Evolutionary conservation across 2,888 invertebrate species (phyloP).

Genomic region (Noctuana brunneofusca): DNA sequence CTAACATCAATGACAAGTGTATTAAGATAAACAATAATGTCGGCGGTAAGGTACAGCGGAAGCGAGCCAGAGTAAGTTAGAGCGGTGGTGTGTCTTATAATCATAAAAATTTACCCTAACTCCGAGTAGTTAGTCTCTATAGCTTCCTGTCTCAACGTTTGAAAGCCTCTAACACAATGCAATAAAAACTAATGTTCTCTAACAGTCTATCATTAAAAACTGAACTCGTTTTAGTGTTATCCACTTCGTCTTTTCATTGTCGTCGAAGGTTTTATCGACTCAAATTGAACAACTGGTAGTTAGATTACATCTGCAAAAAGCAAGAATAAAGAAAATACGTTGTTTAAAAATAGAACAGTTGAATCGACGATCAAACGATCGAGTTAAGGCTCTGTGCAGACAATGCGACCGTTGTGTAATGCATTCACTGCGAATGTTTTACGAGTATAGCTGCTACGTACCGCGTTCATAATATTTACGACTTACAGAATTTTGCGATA

Average conservation of each 20-base stretch:
- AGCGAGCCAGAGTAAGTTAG: constrained; percentile 4
- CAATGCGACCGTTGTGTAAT: constrained; percentile 7
- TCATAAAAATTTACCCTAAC: constrained; percentile 20
- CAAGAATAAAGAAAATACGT: constrained; percentile 33
- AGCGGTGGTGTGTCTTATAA: constrained; percentile 29
- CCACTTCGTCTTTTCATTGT: constrained; percentile 9
- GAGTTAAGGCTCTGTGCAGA: constrained; percentile 11
- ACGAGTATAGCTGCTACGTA: background rate
- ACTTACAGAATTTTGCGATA: too few species aligned
- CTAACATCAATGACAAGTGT: too few species aligned
- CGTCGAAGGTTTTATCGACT: constrained; percentile 11
- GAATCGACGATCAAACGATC: constrained; percentile 26
- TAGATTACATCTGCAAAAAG: constrained; percentile 40
- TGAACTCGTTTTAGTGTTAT: background rate
- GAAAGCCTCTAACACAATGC: constrained; percentile 16
- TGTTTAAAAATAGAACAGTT: constrained; percentile 39
- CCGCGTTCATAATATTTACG: too few species aligned
- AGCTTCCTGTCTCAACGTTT: constrained; percentile 12
- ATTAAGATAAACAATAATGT: background rate
- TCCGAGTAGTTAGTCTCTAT: constrained; percentile 11
- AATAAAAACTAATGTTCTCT: constrained; percentile 9
- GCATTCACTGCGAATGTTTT: background rate
- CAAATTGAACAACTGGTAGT: constrained; percentile 33
- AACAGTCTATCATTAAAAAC: constrained; percentile 5
- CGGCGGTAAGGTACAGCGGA: background rate